Conservation (phyloP, 2,797 vertebrate genomes). For the Sandelia bainsii region DNA sequence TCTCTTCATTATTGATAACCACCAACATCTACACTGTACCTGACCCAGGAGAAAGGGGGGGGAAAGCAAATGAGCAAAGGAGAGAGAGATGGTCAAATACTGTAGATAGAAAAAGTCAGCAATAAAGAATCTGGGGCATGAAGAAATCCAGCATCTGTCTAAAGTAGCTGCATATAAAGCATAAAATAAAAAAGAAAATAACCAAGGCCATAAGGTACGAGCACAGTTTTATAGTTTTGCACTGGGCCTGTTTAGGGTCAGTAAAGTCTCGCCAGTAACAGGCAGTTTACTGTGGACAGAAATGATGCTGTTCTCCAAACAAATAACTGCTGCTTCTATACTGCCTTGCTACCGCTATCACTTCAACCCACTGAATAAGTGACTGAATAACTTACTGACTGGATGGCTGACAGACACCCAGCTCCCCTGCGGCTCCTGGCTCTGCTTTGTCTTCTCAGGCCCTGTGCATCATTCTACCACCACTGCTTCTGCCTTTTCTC, state of each 20-base stretch:
- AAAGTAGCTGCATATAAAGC: conserved; percentile 30
- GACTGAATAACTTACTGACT: conserved; percentile 77
- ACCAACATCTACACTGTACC: conserved; percentile 82
- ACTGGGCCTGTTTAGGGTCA: conserved; percentile 44
- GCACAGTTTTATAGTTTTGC: conserved; percentile 33
- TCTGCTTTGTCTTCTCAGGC: conserved; percentile 68
- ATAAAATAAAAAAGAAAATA: conserved; percentile 27
- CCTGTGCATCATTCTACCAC: conserved; percentile 73
- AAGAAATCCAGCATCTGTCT: conserved; percentile 33
- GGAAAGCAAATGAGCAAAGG: background rate
- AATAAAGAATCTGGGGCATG: conserved; percentile 7
- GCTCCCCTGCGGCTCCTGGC: conserved; percentile 69
- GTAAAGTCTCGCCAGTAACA: conserved; percentile 51
- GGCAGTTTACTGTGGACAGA: conserved; percentile 55
- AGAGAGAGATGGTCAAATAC: conserved; percentile 16
- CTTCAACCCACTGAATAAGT: conserved; percentile 70
- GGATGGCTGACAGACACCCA: conserved; percentile 74
- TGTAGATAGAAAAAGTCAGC: background rate
- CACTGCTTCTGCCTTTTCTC: conserved; percentile 52
- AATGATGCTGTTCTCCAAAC: conserved; percentile 64
- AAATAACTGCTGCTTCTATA: conserved; percentile 65
- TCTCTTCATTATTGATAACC: conserved; percentile 85
- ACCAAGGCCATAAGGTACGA: conserved; percentile 1
- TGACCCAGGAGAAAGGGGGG: conserved; percentile 60
- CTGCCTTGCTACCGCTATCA: conserved; percentile 39